These are phyloP conservation scores for Dynastes tityus DNA, from an alignment of 2,888 invertebrate genomes.

Conservation along the genomic window DNA sequence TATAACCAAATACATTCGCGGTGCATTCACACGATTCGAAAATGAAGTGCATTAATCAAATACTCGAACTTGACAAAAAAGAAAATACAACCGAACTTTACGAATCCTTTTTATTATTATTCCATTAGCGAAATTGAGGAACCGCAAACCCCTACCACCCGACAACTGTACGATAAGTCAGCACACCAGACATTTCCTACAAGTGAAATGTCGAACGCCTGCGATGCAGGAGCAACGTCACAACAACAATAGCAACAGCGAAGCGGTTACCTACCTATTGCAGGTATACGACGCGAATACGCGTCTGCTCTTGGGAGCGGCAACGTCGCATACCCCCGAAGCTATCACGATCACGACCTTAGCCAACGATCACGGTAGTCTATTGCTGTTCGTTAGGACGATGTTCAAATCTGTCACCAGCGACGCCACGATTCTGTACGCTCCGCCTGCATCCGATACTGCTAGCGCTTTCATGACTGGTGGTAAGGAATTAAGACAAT, in stretches of 20 bases:
- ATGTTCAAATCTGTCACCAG: conserved; percentile 71
- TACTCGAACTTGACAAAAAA: neutral
- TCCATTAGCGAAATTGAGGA: conserved; percentile 39
- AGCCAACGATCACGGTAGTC: conserved; percentile 68
- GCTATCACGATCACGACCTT: conserved; percentile 71
- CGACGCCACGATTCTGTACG: conserved; percentile 73
- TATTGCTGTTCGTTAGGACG: conserved; percentile 72
- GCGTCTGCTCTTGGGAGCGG: conserved; percentile 71
- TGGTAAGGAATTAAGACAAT: conserved; percentile 58
- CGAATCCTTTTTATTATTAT: too few relatives aligned
- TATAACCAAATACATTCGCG: too few relatives aligned
- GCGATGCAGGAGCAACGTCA: conserved; percentile 62
- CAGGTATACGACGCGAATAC: conserved; percentile 74
- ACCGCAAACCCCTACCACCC: conserved; percentile 69
- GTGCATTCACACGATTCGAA: too few relatives aligned
- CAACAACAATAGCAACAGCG: conserved; percentile 57
- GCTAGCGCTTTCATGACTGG: conserved; percentile 50
- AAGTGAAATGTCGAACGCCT: conserved; percentile 71
- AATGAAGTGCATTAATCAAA: too few relatives aligned
- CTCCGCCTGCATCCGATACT: conserved; percentile 59
- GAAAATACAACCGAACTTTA: too few relatives aligned
- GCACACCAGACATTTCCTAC: conserved; percentile 70
- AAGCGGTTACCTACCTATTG: conserved; percentile 70
- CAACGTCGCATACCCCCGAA: conserved; percentile 71
- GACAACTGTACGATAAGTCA: conserved; percentile 73